Evolutionary conservation across 2,888 invertebrate species (phyloP).

Genomic region (Acronicta leporina): DNA sequence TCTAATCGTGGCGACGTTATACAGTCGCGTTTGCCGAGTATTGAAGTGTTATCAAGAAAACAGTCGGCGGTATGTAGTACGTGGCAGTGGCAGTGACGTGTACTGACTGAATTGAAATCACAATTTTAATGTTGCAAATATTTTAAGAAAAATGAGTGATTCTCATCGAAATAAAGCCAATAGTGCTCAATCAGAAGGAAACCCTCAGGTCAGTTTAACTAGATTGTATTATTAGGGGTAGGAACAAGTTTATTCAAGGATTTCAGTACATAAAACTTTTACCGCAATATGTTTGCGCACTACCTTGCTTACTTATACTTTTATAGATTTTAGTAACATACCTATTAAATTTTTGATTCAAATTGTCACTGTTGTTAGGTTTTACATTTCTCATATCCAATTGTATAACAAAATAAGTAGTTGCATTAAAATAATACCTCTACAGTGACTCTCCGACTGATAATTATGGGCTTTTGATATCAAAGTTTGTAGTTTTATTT

Average conservation of each 20-base stretch:
- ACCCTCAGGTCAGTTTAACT: conserved; percentile 66
- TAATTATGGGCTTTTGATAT: not conserved
- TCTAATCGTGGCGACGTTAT: conserved; percentile 66
- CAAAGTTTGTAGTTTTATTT: not conserved
- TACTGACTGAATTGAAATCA: conserved; percentile 16
- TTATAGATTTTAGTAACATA: no score
- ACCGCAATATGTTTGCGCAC: conserved; percentile 5
- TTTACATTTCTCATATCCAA: no score
- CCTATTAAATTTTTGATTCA: not conserved
- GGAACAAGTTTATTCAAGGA: not conserved
- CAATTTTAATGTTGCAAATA: conserved; percentile 39
- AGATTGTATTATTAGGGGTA: conserved; percentile 1
- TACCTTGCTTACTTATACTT: no score
- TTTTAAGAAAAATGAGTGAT: conserved; percentile 65
- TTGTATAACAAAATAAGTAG: no score
- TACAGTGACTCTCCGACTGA: no score
- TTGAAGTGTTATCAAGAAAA: conserved; percentile 73
- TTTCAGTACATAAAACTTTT: not conserved
- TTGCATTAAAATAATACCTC: no score
- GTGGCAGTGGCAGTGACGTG: conserved; percentile 82
- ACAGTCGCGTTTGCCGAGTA: conserved; percentile 48
- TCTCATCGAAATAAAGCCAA: conserved; percentile 57
- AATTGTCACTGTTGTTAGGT: not conserved
- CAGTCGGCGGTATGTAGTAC: conserved; percentile 75
- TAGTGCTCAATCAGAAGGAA: conserved; percentile 55